Base-by-base conservation (phyloP, 35 echinoderm and acorn worm genomes). In the Heliocidaris tuberculata region DNA sequence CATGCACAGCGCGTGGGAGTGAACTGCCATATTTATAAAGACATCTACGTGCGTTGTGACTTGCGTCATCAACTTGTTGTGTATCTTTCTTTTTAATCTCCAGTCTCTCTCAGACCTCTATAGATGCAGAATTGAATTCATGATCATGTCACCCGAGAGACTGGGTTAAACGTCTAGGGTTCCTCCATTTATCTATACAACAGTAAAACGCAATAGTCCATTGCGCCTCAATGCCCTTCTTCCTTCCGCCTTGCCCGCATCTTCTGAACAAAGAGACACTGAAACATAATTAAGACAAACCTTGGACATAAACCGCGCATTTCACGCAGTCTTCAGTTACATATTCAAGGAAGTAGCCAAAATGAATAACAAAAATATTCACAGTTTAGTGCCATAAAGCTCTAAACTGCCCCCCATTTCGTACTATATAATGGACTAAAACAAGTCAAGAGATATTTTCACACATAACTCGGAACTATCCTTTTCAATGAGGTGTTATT, bases 21-120 rank as follows among this genome's bases (percentile, higher is more conserved):
- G 31, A 89, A 30, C 87, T 13, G 15, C 31, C 65, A 78, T 78
- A 78, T 78, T 78, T 78, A 48, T 89, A 48, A 48, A 89, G 87
- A 48, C 31, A 89, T 89, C 87, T 89, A 89, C 87, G 87, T 19
- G 31, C 87, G 87, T 32, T 89, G 32, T 48, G 31, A 89, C 47
- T 89, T 89, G 87, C 87, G 87, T 89, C 87, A 89, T 89, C 87
- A 89, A 19, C 31, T 89, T 48, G 87, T 89, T 89, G 87, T 89
- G 19, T n/a, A 5, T 78, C 21, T 78, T 78, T n/a, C 27, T 78
- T 78, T 70, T 78, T 19, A 8, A 27, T n/a, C 65, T n/a, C 17
- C 21, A 78, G 21, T 78, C 27, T 78, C 65, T 78, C 65, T n/a
- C 65, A 78, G 65, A 78, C 21, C 3, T 78, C 19, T 78, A 78